phyloP scores from a whole-genome alignment of 2,113 vertebrate genomes.

The Gnathonemus echidnorhynchus region DNA sequence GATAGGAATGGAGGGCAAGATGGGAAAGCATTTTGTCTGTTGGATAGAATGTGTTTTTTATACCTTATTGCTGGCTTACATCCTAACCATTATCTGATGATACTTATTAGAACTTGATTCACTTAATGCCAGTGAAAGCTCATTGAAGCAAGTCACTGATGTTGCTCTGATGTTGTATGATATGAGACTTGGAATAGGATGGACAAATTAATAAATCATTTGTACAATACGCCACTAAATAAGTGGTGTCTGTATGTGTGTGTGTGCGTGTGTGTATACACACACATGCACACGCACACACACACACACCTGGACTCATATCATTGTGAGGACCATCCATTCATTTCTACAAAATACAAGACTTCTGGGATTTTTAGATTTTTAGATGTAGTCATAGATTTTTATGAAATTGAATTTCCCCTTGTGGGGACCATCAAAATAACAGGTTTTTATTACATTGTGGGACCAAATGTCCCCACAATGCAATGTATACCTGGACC shows the following conservation, averaged over 20 bases:
- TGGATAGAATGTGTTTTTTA: not conserved
- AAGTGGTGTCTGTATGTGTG: not conserved
- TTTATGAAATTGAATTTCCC: too few species aligned
- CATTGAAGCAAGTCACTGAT: not conserved
- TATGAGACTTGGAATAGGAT: not conserved
- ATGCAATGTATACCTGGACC: too few species aligned
- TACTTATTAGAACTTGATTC: not conserved
- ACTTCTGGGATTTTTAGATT: too few species aligned
- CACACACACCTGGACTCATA: not conserved
- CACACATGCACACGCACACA: too few species aligned
- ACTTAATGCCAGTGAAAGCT: not conserved
- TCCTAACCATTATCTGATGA: not conserved
- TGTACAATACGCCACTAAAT: not conserved
- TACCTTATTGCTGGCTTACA: not conserved
- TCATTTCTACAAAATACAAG: not conserved
- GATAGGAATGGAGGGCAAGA: not conserved
- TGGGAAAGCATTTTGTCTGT: not conserved
- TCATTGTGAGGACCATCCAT: too few species aligned
- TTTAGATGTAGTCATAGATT: too few species aligned
- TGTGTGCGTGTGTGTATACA: too few species aligned
- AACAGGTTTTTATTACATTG: too few species aligned
- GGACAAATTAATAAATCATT: not conserved
- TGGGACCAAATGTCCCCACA: too few species aligned
- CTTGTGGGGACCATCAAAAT: too few species aligned
- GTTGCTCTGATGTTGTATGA: not conserved